A percentile compares a stretch with the other conserved stretches of the same genome.
Conservation (phyloP, 2,797 vertebrate species). For the Protosalanx chinensis region DNA sequence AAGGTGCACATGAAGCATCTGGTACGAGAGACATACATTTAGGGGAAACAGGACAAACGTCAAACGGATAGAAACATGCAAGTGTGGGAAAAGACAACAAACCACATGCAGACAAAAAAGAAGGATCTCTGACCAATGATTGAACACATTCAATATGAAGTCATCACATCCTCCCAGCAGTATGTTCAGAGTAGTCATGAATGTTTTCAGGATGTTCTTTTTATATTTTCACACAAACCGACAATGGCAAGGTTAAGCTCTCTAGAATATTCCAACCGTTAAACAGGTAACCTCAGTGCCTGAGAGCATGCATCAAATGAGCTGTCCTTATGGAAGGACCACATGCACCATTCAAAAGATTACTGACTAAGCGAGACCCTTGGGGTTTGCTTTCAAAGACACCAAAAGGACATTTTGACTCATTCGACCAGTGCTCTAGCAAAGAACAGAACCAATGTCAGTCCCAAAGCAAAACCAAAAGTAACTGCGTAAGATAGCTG, state of each 20-base stretch:
- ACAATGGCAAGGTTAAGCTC: too few relatives aligned
- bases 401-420: slow-evolving; percentile 77
- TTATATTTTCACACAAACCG: too few relatives aligned
- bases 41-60: neutral
- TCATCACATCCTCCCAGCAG: neutral
- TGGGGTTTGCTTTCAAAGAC: slow-evolving; percentile 53
- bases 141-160: slow-evolving; percentile 1
- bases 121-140: neutral
- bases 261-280: neutral
- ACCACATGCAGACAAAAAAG: neutral
- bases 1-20: neutral
- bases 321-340: slow-evolving; percentile 19
- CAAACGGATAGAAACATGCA: neutral
- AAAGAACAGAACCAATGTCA: slow-evolving; percentile 39
- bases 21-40: neutral
- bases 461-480: slow-evolving; percentile 41
- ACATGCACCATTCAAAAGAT: slow-evolving; percentile 53
- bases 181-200: neutral
- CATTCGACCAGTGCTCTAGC: slow-evolving; percentile 54
- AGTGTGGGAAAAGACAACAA: neutral
- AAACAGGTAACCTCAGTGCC: slow-evolving; percentile 23
- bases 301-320: slow-evolving; percentile 28
- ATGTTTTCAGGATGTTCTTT: too few relatives aligned
- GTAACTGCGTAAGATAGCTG: slow-evolving; percentile 18
- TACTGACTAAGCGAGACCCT: slow-evolving; percentile 50